Base-by-base conservation (phyloP, 2,113 vertebrate species). In the Eupsittula cactorum region DNA sequence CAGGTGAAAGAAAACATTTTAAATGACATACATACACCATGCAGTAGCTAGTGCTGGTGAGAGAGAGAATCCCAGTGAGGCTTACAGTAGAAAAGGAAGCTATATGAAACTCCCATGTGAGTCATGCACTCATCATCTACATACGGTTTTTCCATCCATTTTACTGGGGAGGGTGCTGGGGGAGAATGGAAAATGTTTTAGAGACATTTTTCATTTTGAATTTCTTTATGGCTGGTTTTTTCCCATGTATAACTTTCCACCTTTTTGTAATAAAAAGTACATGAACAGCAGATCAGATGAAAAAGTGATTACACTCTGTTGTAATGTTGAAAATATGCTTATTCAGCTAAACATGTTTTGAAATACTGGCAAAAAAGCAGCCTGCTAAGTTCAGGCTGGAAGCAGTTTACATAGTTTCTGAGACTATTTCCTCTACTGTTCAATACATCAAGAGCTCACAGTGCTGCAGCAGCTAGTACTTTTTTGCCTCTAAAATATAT, bases 341-440 rank as follows among this genome's bases (percentile, higher is more conserved):
- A 74, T 85, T 94, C 90, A 92, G 80, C 73, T 85, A 73, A 93
- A 92, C 42, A 57, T 76, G 50, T 73, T 75, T 67, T 91, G 82
- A 95, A 91, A 86, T 83, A 57, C 25, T 92, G 79, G 90, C 88
- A 88, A 69, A 90, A 88, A 84, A 89, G 60, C 67, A 67, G 86
- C 44, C 71, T 77, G 71, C 49, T 44, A 91, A 79, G 53, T 77
- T 86, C 24, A 88, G 86, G 20, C 59, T 78, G 92, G 27, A 93
- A 88, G 79, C 74, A 67, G 67, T 93, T 90, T 92, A 73, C 74
- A 52, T 53, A 35, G 31, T 92, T 90, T 89, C 77, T 88, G 79
- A 91, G 85, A 68, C 71, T 79, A 27, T 82, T 93, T 93, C 55
- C 90, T 93, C 75, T 69, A 41, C 49, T 81, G 79, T 75, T 94